These are phyloP conservation scores for Arnoldichthys spilopterus DNA, from an alignment of 2,797 vertebrate species.

Conservation along the genomic window DNA sequence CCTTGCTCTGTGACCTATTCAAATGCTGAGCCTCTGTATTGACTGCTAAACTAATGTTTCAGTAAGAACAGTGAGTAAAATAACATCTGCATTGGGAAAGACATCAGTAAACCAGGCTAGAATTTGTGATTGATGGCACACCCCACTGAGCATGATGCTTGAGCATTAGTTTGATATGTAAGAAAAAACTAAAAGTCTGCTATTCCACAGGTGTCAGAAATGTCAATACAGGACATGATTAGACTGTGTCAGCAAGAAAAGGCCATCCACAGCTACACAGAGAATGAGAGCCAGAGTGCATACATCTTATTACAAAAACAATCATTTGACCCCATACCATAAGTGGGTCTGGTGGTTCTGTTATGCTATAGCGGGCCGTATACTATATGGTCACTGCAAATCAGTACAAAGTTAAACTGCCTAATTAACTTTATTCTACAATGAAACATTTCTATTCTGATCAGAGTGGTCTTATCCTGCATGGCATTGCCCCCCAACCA, in stretches of 20 bases:
- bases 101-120: not conserved
- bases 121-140: no score
- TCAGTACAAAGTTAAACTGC: not conserved
- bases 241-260: not conserved
- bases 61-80: not conserved
- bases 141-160: not conserved
- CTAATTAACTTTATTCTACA: not conserved
- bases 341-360: not conserved
- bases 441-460: not conserved
- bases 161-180: not conserved
- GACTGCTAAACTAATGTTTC: not conserved
- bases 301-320: no score
- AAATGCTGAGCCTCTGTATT: no score
- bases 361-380: not conserved
- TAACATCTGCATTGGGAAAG: not conserved
- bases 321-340: not conserved
- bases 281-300: not conserved
- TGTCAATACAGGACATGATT: not conserved
- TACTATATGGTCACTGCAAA: not conserved
- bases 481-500: not conserved
- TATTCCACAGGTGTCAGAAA: not conserved
- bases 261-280: not conserved
- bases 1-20: no score
- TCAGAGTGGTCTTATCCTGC: not conserved
- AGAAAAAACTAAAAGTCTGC: not conserved